A percentile compares a stretch with the other conserved stretches of the same genome.
Conservation (phyloP, 2,113 vertebrate species). For the Neotragus moschatus region DNA sequence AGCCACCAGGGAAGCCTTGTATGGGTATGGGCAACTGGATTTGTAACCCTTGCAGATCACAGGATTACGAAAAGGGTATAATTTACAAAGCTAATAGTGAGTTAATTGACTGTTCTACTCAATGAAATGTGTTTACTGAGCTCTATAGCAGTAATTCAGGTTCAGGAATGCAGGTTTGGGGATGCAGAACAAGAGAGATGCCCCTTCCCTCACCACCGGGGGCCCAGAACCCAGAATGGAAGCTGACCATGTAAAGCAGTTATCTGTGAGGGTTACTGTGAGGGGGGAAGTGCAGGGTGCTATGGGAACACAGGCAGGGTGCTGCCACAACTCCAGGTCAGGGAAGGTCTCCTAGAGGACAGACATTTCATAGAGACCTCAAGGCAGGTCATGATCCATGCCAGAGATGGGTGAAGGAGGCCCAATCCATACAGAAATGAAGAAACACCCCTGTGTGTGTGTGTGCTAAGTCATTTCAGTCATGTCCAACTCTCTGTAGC, state of each 20-base stretch:
- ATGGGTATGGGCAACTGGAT: neutral
- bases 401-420: neutral
- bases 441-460: neutral
- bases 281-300: neutral
- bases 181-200: neutral
- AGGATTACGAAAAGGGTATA: neutral
- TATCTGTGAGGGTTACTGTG: neutral
- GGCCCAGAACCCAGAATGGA: neutral
- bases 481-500: neutral
- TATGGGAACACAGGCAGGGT: neutral
- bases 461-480: neutral
- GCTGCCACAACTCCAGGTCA: neutral
- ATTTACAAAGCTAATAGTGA: neutral
- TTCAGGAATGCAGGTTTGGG: neutral
- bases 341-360: neutral
- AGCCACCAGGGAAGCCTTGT: neutral
- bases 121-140: neutral
- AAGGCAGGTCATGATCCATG: neutral
- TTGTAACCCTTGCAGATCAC: neutral
- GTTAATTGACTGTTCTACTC: neutral
- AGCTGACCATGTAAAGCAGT: neutral
- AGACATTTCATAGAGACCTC: neutral
- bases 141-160: neutral
- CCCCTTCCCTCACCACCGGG: neutral
- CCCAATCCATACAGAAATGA: rapidly evolving